These are phyloP conservation scores for Meloe dianella DNA, from an alignment of 2,888 invertebrate species.

Conservation along the genomic window DNA sequence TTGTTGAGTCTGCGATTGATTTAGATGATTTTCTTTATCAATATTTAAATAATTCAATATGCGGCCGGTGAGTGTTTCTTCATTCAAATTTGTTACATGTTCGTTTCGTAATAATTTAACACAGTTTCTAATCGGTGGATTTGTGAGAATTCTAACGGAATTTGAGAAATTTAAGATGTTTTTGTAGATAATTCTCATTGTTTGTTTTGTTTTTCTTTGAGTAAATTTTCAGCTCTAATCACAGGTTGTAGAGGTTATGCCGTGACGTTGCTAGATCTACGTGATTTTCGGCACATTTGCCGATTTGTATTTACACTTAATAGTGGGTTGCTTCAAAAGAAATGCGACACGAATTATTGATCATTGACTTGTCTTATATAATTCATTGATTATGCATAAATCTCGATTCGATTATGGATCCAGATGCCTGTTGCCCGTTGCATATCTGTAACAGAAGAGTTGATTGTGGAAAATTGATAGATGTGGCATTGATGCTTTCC, in stretches of 20 bases:
- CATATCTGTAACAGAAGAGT: too few species aligned
- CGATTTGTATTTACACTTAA: not conserved
- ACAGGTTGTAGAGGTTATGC: not conserved
- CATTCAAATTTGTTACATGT: conserved; percentile 16
- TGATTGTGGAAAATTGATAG: too few species aligned
- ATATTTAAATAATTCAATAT: conserved; percentile 42
- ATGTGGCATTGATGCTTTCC: too few species aligned
- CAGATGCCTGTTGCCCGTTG: too few species aligned
- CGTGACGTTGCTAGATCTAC: not conserved
- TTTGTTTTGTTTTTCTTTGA: too few species aligned
- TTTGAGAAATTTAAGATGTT: conserved; percentile 4
- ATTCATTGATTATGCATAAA: too few species aligned
- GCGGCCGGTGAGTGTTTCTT: conserved; percentile 44
- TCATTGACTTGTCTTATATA: too few species aligned
- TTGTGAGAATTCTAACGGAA: conserved; percentile 7
- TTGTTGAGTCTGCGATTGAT: not conserved
- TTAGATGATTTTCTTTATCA: conserved; percentile 20
- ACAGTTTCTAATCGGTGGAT: conserved; percentile 16
- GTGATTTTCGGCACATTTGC: not conserved
- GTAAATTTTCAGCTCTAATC: not conserved
- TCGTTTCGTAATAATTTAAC: conserved; percentile 18
- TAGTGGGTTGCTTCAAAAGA: too few species aligned
- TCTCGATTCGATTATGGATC: too few species aligned
- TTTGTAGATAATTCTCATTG: not conserved
- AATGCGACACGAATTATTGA: too few species aligned